Base-by-base conservation (phyloP, 2,797 vertebrate species). In the Hippocampus kuda region DNA sequence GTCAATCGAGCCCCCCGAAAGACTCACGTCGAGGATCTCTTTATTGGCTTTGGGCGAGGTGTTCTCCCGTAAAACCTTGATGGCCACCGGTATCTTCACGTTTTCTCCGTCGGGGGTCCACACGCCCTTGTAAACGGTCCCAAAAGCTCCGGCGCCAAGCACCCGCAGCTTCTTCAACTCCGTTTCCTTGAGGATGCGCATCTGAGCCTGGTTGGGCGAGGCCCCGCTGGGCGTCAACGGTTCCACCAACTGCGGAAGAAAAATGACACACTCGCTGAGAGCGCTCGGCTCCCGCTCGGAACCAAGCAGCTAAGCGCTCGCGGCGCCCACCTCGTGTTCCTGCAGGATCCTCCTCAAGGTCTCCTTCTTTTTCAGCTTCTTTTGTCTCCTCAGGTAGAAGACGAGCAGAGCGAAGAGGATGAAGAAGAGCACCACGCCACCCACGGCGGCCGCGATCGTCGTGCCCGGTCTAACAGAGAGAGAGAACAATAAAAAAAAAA, bases 11-110 rank as follows among this genome's bases (percentile, higher is more conserved):
- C 4, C 30, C 34, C 34, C 34, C 5, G 4, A 34, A 61, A 61
- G 8, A 68, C 94, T 93, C 85, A 98, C 97, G 0, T 99, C 97
- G 70, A 99, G 86, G 79, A 99, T 98, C 81, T 99, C 97, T 85
- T 99, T 99, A 83, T 99, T 98, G 84, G 96, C 97, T 83, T 97
- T 99, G 34, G 97, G 95, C 0, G 97, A 99, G 0, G 97, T 98
- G 88, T 98, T 97, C 85, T 99, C 97, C 70, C 95, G 85, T 77
- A 99, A 92, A 70, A 99, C 97, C 85, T 99, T 99, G 79, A 99
- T 98, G 73, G 97, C 97, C 67, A 99, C 97, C 0, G 94, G 96
- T 74, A 99, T 98, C 86, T 94, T 98, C 75, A 98, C 93, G 3
- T 91, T 93, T 83, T 99, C 96, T 20, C 95, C 96, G 0, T 98